Evolutionary conservation across 2,797 vertebrate species (phyloP).

Genomic region (Mastacembelus armatus): DNA sequence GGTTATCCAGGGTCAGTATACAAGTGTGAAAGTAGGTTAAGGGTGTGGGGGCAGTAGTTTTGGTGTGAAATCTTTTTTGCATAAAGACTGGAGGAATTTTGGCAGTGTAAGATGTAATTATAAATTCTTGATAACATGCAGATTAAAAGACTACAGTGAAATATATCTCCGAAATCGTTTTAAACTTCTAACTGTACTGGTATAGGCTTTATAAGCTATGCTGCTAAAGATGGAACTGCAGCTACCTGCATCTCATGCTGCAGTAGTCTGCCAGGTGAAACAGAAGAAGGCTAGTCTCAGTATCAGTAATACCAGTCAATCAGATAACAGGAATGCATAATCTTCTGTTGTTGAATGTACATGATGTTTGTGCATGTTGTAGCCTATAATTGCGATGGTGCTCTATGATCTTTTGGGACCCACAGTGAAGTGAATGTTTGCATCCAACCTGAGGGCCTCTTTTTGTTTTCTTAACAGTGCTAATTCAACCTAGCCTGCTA

Average conservation of each 20-base stretch:
- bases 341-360: not conserved
- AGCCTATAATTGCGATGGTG: slow-evolving; percentile 36
- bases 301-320: not conserved
- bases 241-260: slow-evolving; percentile 50
- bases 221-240: not conserved
- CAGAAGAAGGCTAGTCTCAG: slow-evolving; percentile 23
- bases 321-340: not conserved
- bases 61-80: not conserved
- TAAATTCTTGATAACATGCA: too few relatives aligned
- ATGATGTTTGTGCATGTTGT: slow-evolving; percentile 11
- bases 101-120: not conserved
- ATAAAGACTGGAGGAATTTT: too few relatives aligned
- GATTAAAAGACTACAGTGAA: too few relatives aligned
- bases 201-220: not conserved
- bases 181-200: not conserved
- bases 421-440: slow-evolving; percentile 71
- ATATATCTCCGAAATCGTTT: not conserved
- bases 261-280: slow-evolving; percentile 60
- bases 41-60: not conserved
- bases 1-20: not conserved
- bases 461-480: slow-evolving; percentile 86
- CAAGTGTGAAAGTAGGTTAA: not conserved
- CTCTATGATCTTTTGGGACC: slow-evolving; percentile 54
- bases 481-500: slow-evolving; percentile 78
- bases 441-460: slow-evolving; percentile 81